Base-by-base conservation (phyloP, 1,140 invertebrate species). In the Orchestia grillus region DNA sequence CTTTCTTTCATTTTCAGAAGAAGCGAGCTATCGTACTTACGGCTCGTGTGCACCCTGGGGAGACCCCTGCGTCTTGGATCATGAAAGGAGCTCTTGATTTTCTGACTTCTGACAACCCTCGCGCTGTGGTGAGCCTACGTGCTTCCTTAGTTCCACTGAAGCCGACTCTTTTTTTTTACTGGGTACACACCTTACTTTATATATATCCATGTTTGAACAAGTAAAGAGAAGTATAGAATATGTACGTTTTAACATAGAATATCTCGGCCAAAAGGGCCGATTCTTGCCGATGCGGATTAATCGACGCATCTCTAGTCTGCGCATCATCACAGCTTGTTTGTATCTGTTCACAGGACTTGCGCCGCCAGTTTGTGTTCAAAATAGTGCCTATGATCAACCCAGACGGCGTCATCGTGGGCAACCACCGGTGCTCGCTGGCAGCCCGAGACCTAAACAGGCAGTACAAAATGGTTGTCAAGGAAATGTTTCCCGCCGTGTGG, bases 311-410 rank as follows among this genome's bases (percentile, higher is more conserved):
- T n/a, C n/a, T n/a, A n/a, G n/a, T n/a, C 47, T 8, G 19, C 19
- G 47, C 47, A 53, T 53, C 47, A 8, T 6, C 47, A 53, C 47
- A 8, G 36, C n/a, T 96, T 87, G n/a, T 92, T 96, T 53, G 47
- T 53, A 53, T 8, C 19, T 53, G 87, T 95, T 97, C 97, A 15
- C 97, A 98, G 97, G 98, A 98, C 97, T 97, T 99, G n/a, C 98
- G 99, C 91, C 98, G 99, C 97, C 98, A 98, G 97, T 99, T 99
- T 97, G 99, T 99, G 96, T 99, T 99, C 97, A 99, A 99, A 97
- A 97, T 99, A 95, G 98, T 99, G 96, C 99, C 99, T 92, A 99
- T 99, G 98, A 97, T 99, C 44, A 99, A 99, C 97, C 99, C 99
- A 0, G 99, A 99, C 97, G 99, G 99, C 15, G 99, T 99, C 0